phyloP scores from a whole-genome alignment of 2,797 vertebrate genomes.

The Lerista edwardsae region DNA sequence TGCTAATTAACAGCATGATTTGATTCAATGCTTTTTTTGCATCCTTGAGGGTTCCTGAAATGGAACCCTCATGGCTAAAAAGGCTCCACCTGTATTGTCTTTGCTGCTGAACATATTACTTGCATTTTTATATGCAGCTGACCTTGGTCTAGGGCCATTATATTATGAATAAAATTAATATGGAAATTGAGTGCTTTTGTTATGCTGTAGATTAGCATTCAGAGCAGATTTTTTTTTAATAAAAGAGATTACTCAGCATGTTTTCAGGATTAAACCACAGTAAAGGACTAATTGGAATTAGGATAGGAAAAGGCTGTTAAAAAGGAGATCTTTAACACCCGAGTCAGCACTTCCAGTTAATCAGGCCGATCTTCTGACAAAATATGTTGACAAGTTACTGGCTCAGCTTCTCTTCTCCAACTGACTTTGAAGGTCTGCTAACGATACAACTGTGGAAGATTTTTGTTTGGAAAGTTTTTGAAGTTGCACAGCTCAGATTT shows the following conservation, averaged over 20 bases:
- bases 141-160: not conserved
- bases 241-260: not conserved
- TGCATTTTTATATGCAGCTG: constrained; percentile 3
- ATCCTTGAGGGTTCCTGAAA: no score
- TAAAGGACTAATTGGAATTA: constrained; percentile 27
- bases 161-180: constrained; percentile 11
- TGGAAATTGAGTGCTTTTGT: constrained; percentile 1
- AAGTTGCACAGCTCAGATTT: not conserved
- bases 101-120: not conserved
- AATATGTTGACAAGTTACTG: constrained; percentile 11
- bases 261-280: constrained; percentile 7
- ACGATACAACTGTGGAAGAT: not conserved
- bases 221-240: not conserved
- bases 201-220: not conserved
- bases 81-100: no score
- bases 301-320: not conserved
- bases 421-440: constrained; percentile 13
- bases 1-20: no score
- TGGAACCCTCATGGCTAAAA: no score
- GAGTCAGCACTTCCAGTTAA: constrained; percentile 27
- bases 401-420: not conserved
- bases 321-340: constrained; percentile 14
- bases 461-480: not conserved
- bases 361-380: constrained; percentile 6
- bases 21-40: no score